Conservation (phyloP, 2,888 invertebrate genomes). For the Lasioglossum calceatum region DNA sequence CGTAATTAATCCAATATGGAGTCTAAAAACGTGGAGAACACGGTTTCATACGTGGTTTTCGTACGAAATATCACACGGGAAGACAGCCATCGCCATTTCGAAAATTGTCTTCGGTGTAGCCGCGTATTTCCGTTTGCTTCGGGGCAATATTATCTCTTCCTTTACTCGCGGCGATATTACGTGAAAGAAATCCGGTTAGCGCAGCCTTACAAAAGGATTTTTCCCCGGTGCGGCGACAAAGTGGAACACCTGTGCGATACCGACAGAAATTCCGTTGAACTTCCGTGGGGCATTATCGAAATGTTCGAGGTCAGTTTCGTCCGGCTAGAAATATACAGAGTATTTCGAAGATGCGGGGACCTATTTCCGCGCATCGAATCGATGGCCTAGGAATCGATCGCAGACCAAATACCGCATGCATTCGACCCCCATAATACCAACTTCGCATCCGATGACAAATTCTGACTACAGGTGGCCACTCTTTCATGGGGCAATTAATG, state of each 20-base stretch:
- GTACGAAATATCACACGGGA: background rate
- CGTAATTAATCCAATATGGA: background rate
- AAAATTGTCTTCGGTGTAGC: background rate
- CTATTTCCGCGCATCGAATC: slow-evolving; percentile 2
- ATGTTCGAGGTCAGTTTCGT: background rate
- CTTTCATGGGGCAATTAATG: background rate
- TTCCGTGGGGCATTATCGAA: background rate
- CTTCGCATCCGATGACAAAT: background rate
- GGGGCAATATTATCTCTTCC: slow-evolving; percentile 27
- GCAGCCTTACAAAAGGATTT: background rate
- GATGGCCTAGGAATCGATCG: background rate
- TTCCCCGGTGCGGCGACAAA: background rate
- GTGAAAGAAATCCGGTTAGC: slow-evolving; percentile 28
- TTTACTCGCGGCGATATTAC: slow-evolving; percentile 13
- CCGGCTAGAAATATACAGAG: background rate
- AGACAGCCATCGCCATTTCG: background rate
- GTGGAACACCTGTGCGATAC: background rate
- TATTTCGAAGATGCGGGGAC: slow-evolving; percentile 9
- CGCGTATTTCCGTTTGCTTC: background rate
- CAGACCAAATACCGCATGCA: background rate
- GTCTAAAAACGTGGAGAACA: background rate
- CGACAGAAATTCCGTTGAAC: background rate
- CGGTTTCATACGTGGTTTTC: background rate
- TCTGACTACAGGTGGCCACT: background rate
- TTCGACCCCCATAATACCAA: background rate